Conservation (phyloP, 1,140 invertebrate species). For the Papilio aristodemus region DNA sequence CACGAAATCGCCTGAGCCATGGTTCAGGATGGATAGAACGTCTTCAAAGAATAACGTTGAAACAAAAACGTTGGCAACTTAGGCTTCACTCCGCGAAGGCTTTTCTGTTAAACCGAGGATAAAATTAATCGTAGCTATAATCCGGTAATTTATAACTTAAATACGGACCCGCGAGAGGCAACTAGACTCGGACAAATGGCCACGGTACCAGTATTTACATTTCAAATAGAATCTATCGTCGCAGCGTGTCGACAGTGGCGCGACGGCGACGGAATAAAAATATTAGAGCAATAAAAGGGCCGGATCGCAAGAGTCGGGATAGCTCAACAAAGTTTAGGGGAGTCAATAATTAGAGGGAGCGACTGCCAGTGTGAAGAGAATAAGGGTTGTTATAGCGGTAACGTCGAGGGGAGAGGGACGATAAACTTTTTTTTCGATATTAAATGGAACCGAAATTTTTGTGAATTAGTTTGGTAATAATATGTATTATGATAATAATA, state of each 20-base stretch:
- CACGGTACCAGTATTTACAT: slow-evolving; percentile 32
- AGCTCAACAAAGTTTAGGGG: slow-evolving; percentile 72
- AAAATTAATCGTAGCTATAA: slow-evolving; percentile 46
- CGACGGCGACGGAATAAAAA: slow-evolving; percentile 52
- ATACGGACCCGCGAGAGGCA: slow-evolving; percentile 22
- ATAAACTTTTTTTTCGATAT: slow-evolving; percentile 62
- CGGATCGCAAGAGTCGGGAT: slow-evolving; percentile 57
- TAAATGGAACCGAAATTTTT: neutral
- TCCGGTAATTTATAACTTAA: slow-evolving; percentile 32
- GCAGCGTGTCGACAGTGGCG: slow-evolving; percentile 34
- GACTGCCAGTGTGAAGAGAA: slow-evolving; percentile 62
- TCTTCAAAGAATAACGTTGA: slow-evolving; percentile 61
- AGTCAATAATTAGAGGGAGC: slow-evolving; percentile 76
- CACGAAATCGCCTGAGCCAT: slow-evolving; percentile 52
- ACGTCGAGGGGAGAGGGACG: slow-evolving; percentile 52
- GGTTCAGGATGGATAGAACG: slow-evolving; percentile 55
- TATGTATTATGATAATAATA: neutral
- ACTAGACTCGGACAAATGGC: slow-evolving; percentile 30
- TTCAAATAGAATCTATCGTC: slow-evolving; percentile 28
- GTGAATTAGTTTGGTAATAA: neutral
- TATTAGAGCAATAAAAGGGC: slow-evolving; percentile 63
- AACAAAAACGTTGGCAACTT: slow-evolving; percentile 57
- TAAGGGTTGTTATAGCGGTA: slow-evolving; percentile 71
- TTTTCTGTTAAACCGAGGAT: slow-evolving; percentile 49
- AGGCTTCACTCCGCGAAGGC: slow-evolving; percentile 43